phyloP scores from a whole-genome alignment of 2,797 vertebrate species.

The Macropodus opercularis region DNA sequence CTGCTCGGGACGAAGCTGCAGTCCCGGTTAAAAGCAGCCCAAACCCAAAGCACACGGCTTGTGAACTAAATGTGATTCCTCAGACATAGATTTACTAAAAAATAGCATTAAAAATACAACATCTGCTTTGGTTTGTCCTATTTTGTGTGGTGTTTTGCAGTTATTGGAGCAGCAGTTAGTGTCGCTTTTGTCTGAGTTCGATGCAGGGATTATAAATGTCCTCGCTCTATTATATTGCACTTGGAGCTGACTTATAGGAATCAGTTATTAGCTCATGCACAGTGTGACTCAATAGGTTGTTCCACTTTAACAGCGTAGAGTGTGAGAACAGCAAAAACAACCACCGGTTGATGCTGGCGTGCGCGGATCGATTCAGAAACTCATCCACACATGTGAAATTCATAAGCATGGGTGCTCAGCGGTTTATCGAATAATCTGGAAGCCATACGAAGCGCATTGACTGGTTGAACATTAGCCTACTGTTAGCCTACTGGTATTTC shows the following conservation, averaged over 20 bases:
- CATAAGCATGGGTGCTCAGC: slow-evolving; percentile 43
- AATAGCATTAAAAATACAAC: slow-evolving; percentile 18
- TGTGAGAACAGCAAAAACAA: slow-evolving; percentile 28
- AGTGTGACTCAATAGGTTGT: slow-evolving; percentile 25
- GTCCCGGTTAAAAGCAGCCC: slow-evolving; percentile 37
- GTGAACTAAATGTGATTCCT: slow-evolving; percentile 27
- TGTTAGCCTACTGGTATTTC: too few relatives aligned
- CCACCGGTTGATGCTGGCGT: slow-evolving; percentile 58
- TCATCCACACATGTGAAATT: slow-evolving; percentile 43
- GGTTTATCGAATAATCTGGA: slow-evolving; percentile 68
- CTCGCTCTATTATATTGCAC: slow-evolving; percentile 42
- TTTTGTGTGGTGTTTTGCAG: slow-evolving; percentile 23
- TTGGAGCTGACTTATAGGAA: slow-evolving; percentile 53
- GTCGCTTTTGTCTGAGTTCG: slow-evolving; percentile 15
- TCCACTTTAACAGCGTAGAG: slow-evolving; percentile 15
- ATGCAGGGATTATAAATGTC: slow-evolving; percentile 37
- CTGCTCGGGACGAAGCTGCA: slow-evolving; percentile 46
- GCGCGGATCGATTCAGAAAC: slow-evolving; percentile 59
- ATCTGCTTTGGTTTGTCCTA: slow-evolving; percentile 7
- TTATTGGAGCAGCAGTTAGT: slow-evolving; percentile 1
- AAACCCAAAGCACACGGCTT: slow-evolving; percentile 51
- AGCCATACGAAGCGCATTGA: slow-evolving; percentile 59
- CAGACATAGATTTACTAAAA: slow-evolving; percentile 26
- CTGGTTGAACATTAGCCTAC: slow-evolving; percentile 36
- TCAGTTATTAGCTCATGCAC: slow-evolving; percentile 36